These are phyloP conservation scores for Silurus lanzhouensis DNA, from an alignment of 2,797 vertebrate genomes.

Conservation along the genomic window DNA sequence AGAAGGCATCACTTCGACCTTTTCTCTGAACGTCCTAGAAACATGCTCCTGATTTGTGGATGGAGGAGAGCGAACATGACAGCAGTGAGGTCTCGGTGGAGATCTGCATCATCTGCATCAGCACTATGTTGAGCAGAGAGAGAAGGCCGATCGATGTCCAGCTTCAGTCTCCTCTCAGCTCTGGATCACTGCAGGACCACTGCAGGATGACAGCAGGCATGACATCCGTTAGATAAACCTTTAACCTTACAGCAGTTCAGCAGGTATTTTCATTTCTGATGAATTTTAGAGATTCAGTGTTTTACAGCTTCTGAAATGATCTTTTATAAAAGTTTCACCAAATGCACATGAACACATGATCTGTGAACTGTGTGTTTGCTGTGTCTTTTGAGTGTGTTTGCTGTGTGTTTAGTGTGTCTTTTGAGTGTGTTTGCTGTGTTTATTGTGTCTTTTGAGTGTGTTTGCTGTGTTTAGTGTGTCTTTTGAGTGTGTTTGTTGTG, in stretches of 20 bases:
- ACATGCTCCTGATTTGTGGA: slow-evolving; percentile 63
- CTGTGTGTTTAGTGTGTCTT: no score
- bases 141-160: slow-evolving; percentile 70
- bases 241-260: no score
- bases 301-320: no score
- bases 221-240: no score
- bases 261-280: no score
- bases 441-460: no score
- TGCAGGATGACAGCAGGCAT: neutral
- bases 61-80: slow-evolving; percentile 70
- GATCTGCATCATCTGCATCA: slow-evolving; percentile 71
- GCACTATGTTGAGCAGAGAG: slow-evolving; percentile 72
- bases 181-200: slow-evolving; percentile 3
- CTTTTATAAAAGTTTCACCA: neutral
- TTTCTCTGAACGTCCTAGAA: slow-evolving; percentile 20
- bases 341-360: neutral
- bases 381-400: no score
- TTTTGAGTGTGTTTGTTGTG: no score
- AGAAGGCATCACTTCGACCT: neutral
- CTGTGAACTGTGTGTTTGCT: no score
- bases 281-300: no score
- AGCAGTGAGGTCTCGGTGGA: slow-evolving; percentile 66
- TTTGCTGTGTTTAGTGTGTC: no score
- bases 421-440: no score
- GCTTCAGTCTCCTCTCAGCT: slow-evolving; percentile 5